Conservation (phyloP, 2,888 invertebrate species). For the Nomada fucata region DNA sequence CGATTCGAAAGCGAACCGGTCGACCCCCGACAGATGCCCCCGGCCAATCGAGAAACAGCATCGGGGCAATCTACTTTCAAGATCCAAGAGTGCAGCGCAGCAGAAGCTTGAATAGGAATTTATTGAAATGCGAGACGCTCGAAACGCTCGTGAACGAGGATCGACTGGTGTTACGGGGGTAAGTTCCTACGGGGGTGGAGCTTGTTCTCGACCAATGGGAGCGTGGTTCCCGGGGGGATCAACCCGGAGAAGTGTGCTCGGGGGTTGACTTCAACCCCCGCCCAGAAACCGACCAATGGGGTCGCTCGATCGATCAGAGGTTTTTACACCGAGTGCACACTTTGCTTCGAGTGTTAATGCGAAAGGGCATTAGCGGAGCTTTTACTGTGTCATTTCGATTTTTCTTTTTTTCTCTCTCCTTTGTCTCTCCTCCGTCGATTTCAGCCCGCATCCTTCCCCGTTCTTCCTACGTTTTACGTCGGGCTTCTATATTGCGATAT, state of each 20-base stretch:
- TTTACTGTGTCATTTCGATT: conserved; percentile 80
- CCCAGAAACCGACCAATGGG: conserved; percentile 74
- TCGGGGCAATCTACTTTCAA: conserved; percentile 22
- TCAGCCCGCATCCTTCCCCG: conserved; percentile 29
- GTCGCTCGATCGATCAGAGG: conserved; percentile 80
- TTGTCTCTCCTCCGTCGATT: conserved; percentile 31
- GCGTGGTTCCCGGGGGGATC: conserved; percentile 39
- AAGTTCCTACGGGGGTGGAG: conserved; percentile 69
- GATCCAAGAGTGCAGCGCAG: conserved; percentile 36
- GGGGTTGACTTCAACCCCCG: conserved; percentile 67
- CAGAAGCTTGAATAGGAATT: conserved; percentile 45
- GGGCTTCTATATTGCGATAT: conserved; percentile 26
- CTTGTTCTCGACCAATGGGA: conserved; percentile 62
- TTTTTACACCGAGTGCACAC: conserved; percentile 81
- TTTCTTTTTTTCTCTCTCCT: conserved; percentile 34
- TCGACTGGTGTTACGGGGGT: conserved; percentile 35
- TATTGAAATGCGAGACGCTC: conserved; percentile 43
- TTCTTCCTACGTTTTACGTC: conserved; percentile 25
- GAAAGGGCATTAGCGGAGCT: conserved; percentile 82
- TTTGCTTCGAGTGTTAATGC: conserved; percentile 83
- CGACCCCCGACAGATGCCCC: too few species aligned
- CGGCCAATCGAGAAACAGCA: background rate
- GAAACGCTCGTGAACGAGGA: conserved; percentile 38
- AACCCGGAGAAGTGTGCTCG: conserved; percentile 31
- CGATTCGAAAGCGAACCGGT: too few species aligned